Evolutionary conservation across 2,888 invertebrate species (phyloP).

Genomic region (Stenurella melanura): DNA sequence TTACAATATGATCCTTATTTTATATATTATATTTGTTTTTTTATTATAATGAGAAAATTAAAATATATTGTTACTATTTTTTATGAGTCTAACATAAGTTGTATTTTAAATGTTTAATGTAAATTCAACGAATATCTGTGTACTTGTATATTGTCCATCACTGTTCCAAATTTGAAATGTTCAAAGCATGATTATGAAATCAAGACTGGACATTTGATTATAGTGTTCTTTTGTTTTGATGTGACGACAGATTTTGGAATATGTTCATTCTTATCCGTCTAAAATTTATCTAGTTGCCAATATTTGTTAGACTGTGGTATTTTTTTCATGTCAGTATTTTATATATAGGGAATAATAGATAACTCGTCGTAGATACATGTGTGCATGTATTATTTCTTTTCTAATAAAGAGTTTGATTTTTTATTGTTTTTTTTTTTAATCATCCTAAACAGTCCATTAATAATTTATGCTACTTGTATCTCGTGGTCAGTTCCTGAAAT

Average conservation of each 20-base stretch:
- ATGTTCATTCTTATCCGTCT: background rate
- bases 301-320: background rate
- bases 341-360: constrained; percentile 5
- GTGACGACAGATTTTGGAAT: background rate
- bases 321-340: constrained; percentile 26
- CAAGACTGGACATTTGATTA: background rate
- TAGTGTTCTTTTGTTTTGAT: background rate
- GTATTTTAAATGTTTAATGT: constrained; percentile 11
- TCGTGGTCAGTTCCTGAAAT: too few relatives aligned
- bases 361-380: constrained; percentile 2
- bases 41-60: constrained; percentile 11
- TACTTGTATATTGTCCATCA: background rate
- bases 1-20: constrained; percentile 1
- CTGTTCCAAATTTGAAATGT: background rate
- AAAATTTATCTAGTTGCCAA: constrained; percentile 2
- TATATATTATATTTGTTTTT: constrained; percentile 17
- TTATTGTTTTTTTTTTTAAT: background rate
- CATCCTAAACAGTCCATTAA: too few relatives aligned
- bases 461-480: too few relatives aligned
- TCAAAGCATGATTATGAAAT: background rate
- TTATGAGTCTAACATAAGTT: constrained; percentile 27
- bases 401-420: constrained; percentile 27
- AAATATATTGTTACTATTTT: constrained; percentile 25
- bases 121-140: background rate
- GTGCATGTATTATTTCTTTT: constrained; percentile 20